These are phyloP conservation scores for Dryocosmus kuriphilus DNA, from an alignment of 2,888 invertebrate genomes.

Conservation along the genomic window DNA sequence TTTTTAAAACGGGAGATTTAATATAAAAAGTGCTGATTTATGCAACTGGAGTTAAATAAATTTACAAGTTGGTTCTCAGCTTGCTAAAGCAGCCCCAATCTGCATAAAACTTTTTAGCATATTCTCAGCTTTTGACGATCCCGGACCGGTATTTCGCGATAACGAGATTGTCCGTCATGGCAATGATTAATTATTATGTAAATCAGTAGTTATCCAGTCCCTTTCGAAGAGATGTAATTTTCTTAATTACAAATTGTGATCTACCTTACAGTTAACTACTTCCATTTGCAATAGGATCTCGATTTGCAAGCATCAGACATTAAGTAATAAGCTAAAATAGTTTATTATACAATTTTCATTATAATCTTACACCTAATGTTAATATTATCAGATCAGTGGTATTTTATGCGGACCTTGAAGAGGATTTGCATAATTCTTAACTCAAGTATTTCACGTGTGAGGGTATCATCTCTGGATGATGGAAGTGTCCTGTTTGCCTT, in stretches of 20 bases:
- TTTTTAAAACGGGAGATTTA: too few relatives aligned
- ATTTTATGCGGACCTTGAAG: not conserved
- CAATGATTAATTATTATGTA: constrained; percentile 21
- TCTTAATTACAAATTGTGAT: constrained; percentile 20
- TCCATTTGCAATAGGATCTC: not conserved
- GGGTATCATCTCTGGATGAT: not conserved
- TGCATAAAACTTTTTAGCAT: too few relatives aligned
- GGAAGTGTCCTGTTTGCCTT: constrained; percentile 20
- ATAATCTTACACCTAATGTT: too few relatives aligned
- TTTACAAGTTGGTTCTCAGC: too few relatives aligned
- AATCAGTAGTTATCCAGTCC: not conserved
- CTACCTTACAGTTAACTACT: not conserved
- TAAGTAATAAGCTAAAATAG: too few relatives aligned
- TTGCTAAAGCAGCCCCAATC: too few relatives aligned
- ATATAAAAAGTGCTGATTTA: too few relatives aligned
- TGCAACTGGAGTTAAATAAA: too few relatives aligned
- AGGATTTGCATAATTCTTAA: constrained; percentile 10
- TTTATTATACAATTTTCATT: too few relatives aligned
- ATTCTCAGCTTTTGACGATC: too few relatives aligned
- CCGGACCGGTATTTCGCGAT: not conserved
- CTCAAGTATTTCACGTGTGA: not conserved
- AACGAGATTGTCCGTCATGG: constrained; percentile 12
- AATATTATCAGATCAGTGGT: too few relatives aligned
- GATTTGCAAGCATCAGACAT: not conserved
- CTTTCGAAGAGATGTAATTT: not conserved